A percentile compares a stretch with the other conserved stretches of the same genome.
These are phyloP conservation scores for Drosophila mauritiana DNA, from an alignment of 1,140 invertebrate species.

Conservation along the genomic window DNA sequence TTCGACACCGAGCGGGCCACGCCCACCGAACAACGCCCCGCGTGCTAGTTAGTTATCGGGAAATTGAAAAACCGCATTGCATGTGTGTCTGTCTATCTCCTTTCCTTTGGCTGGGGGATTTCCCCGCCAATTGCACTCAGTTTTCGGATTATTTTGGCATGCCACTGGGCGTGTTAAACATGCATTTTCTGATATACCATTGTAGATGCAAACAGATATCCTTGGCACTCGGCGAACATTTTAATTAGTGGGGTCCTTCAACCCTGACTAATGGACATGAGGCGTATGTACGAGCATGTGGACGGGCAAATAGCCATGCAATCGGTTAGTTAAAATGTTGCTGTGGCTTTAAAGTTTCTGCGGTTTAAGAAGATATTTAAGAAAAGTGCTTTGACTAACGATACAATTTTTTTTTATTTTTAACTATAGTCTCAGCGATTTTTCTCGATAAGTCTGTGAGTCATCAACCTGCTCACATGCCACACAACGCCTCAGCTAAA, in stretches of 20 bases:
- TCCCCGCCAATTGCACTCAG: constrained; percentile 12
- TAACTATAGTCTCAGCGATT: too few relatives aligned
- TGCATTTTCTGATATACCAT: constrained; percentile 47
- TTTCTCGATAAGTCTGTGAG: constrained; percentile 8
- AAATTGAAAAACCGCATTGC: constrained; percentile 56
- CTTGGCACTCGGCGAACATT: constrained; percentile 37
- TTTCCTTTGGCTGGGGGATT: neutral
- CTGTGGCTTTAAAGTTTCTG: neutral
- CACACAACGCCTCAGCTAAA: neutral
- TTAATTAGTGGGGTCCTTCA: constrained; percentile 50
- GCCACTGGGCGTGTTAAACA: constrained; percentile 50
- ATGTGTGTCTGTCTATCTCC: constrained; percentile 24
- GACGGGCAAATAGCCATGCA: constrained; percentile 14
- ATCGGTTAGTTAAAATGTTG: constrained; percentile 21
- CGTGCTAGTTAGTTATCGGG: constrained; percentile 38
- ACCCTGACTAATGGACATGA: constrained; percentile 9
- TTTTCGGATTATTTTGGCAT: constrained; percentile 54
- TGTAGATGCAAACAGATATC: constrained; percentile 41
- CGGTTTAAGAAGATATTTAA: too few relatives aligned
- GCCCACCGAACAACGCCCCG: constrained; percentile 5
- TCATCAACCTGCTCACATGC: constrained; percentile 5
- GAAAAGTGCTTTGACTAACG: too few relatives aligned
- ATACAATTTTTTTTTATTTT: too few relatives aligned
- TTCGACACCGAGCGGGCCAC: constrained; percentile 1
- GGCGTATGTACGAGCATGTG: neutral